Conservation (phyloP, 2,888 invertebrate species). For the Pterobdella sp. region DNA sequence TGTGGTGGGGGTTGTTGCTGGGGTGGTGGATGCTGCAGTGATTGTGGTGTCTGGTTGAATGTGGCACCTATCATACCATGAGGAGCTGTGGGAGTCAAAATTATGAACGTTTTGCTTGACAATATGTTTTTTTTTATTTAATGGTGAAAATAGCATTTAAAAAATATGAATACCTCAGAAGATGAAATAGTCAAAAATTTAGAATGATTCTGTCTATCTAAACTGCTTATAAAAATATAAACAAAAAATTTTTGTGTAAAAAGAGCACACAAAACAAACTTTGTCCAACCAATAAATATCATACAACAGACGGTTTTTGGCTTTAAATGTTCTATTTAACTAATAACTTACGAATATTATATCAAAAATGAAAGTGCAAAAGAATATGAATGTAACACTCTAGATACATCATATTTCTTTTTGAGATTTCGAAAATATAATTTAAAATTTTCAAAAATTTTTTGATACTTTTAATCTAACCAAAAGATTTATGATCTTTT, state of each 20-base stretch:
- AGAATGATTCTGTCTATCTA: no score
- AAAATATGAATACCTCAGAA: not conserved
- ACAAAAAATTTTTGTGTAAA: no score
- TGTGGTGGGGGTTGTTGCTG: not conserved
- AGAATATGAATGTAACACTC: no score
- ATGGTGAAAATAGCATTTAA: not conserved
- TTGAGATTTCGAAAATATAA: no score
- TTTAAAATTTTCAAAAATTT: no score
- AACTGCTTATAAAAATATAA: no score
- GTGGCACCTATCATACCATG: not conserved
- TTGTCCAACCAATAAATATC: no score
- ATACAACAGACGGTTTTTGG: not conserved
- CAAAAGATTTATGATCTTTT: no score
- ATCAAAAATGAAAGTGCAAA: not conserved
- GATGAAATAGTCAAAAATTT: no score
- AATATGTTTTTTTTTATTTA: not conserved
- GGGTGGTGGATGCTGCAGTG: not conserved
- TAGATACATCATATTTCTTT: no score
- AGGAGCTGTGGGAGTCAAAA: not conserved
- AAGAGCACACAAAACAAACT: no score
- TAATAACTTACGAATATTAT: not conserved
- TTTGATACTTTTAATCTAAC: no score
- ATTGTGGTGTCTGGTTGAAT: not conserved
- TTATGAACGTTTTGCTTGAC: not conserved
- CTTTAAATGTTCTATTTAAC: not conserved